Conservation (phyloP, 2,113 vertebrate species). For the Prochilodus magdalenae region DNA sequence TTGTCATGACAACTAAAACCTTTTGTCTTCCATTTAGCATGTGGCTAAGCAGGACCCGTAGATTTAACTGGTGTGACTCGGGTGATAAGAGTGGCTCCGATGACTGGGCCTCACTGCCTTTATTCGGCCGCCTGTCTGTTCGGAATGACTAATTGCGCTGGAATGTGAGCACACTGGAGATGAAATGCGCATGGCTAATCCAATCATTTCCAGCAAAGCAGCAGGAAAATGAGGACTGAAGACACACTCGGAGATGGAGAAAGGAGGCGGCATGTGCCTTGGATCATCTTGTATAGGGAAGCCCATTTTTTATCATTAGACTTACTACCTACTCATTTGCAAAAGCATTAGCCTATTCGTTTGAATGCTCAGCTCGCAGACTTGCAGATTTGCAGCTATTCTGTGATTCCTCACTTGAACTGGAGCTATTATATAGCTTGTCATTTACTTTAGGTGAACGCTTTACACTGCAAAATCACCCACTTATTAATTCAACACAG, state of each 20-base stretch:
- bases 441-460: not conserved
- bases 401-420: not conserved
- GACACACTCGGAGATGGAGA: constrained; percentile 56
- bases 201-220: constrained; percentile 64
- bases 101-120: constrained; percentile 54
- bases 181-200: constrained; percentile 70
- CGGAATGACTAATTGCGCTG: constrained; percentile 69
- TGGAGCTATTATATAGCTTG: not conserved
- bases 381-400: constrained; percentile 4
- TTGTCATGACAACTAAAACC: constrained; percentile 71
- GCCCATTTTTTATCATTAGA: constrained; percentile 49
- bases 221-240: constrained; percentile 60
- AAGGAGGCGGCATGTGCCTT: constrained; percentile 39
- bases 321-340: constrained; percentile 45
- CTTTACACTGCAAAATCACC: not conserved
- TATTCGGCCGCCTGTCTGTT: constrained; percentile 65
- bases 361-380: constrained; percentile 35
- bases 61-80: constrained; percentile 63
- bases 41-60: constrained; percentile 61
- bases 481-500: not conserved
- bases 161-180: constrained; percentile 68
- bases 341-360: constrained; percentile 44
- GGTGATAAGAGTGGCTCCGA: constrained; percentile 67
- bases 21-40: constrained; percentile 68
- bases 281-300: constrained; percentile 46